These are phyloP conservation scores for Fopius arisanus DNA, from an alignment of 1,140 invertebrate genomes.

Conservation along the genomic window DNA sequence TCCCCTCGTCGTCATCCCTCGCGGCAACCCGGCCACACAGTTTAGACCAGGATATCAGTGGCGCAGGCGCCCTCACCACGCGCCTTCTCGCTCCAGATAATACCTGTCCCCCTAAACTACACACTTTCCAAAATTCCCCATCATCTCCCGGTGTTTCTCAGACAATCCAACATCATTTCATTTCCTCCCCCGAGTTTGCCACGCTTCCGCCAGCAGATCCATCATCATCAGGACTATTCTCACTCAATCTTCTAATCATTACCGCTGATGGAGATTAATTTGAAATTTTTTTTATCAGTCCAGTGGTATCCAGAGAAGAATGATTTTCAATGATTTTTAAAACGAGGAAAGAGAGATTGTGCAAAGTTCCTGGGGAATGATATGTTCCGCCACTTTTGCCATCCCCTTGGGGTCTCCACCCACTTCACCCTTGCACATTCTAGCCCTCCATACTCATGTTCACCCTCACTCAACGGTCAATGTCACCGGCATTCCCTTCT, in stretches of 20 bases:
- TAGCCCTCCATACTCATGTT: slow-evolving; percentile 30
- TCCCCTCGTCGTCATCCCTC: slow-evolving; percentile 19
- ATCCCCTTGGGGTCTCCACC: background rate
- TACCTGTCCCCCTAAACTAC: background rate
- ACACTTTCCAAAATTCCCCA: background rate
- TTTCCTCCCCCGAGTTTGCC: background rate
- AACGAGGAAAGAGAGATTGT: background rate
- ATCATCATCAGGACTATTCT: too few relatives aligned
- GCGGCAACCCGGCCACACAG: slow-evolving; percentile 23
- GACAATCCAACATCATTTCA: background rate
- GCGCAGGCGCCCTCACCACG: slow-evolving; percentile 20
- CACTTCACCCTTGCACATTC: slow-evolving; percentile 1
- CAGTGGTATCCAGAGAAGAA: too few relatives aligned
- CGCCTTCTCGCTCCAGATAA: background rate
- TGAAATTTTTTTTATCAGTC: too few relatives aligned
- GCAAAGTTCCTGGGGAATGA: background rate
- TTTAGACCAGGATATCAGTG: background rate
- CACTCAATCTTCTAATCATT: too few relatives aligned
- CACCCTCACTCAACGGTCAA: slow-evolving; percentile 50
- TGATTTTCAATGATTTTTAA: too few relatives aligned
- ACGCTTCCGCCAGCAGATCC: background rate
- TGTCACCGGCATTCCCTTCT: slow-evolving; percentile 54
- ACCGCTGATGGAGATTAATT: too few relatives aligned
- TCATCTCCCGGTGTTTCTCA: background rate
- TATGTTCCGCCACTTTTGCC: background rate